Evolutionary conservation across 1,140 invertebrate genomes (phyloP).

Genomic region (Bathynomus jamesi): DNA sequence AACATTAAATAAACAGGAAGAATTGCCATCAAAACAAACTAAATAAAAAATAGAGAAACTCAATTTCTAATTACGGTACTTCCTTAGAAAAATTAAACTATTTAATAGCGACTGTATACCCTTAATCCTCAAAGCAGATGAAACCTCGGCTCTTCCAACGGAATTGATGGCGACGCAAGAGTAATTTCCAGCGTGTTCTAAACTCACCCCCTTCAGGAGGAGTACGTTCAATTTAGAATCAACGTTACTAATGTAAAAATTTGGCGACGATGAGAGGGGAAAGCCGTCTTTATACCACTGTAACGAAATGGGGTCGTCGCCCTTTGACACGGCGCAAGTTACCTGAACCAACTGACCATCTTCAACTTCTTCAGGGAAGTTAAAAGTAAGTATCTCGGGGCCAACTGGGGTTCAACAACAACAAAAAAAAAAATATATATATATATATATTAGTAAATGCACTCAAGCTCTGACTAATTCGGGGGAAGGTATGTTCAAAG

Average conservation of each 20-base stretch:
- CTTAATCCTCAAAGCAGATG: background rate
- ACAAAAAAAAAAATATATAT: too few relatives aligned
- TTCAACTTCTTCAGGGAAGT: conserved; percentile 21
- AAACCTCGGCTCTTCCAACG: conserved; percentile 54
- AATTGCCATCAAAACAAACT: too few relatives aligned
- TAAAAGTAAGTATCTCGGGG: conserved; percentile 27
- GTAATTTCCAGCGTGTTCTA: conserved; percentile 60
- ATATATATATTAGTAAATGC: too few relatives aligned
- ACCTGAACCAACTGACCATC: conserved; percentile 25
- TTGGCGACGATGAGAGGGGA: conserved; percentile 14
- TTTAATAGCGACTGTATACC: too few relatives aligned
- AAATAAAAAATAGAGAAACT: too few relatives aligned
- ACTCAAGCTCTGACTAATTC: too few relatives aligned
- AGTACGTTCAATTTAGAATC: conserved; percentile 27
- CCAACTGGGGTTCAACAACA: conserved; percentile 12
- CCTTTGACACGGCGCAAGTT: conserved; percentile 23
- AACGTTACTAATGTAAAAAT: conserved; percentile 28
- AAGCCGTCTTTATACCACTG: conserved; percentile 49
- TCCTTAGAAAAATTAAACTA: too few relatives aligned
- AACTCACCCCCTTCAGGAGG: conserved; percentile 19
- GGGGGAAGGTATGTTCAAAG: too few relatives aligned
- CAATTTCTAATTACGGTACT: too few relatives aligned
- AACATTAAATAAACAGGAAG: background rate
- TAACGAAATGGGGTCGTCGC: conserved; percentile 46
- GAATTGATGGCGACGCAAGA: conserved; percentile 84